Evolutionary conservation across 2,888 invertebrate genomes (phyloP), one percentile per base, ranked within the genome.

Genomic region (Cataglyphis rosenhaueri): DNA sequence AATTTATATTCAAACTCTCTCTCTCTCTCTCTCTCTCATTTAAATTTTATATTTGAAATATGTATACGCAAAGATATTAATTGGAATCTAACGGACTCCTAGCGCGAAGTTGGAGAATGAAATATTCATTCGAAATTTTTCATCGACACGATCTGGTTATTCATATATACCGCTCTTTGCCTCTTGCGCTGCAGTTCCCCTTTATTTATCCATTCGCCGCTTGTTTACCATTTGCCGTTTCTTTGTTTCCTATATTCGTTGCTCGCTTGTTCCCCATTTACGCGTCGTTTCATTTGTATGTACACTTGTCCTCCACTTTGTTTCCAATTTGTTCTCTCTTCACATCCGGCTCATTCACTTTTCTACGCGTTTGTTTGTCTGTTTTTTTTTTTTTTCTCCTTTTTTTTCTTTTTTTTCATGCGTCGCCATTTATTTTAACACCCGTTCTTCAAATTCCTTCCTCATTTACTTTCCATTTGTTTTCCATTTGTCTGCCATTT

Each of bases 381-480:
- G 35, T 74, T 74, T 74, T 48, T 74, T 74, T 74, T 48, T 32
- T 64, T 64, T 35, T 74, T 74, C n/a, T n/a, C n/a, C n/a, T 48
- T 74, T 74, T 74, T 48, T 74, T 74, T 74, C 35, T 32, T 64
- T 64, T 35, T 74, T 74, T 74, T 48, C 32, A 35, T 62, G 35
- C 21, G 64, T 73, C 73, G 29, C 35, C 21, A 74, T 64, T 74
- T 64, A 35, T 64, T 62, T 35, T 21, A 48, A 48, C 44, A 32
- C 32, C 48, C 62, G 18, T 64, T 64, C 35, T 25, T 48, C 35
- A 64, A 35, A 29, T 62, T 48, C 35, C 21, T 21, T 15, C 41
- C n/a, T 61, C 32, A 62, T 35, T 74, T 64, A 44, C 25, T 35
- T 18, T 3, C 21, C 64, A 35, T 48, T 64, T 62, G 15, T 48